A percentile compares a stretch with the other conserved stretches of the same genome.
phyloP scores from a whole-genome alignment of 2,888 invertebrate genomes.

The Metallyticus violacea region DNA sequence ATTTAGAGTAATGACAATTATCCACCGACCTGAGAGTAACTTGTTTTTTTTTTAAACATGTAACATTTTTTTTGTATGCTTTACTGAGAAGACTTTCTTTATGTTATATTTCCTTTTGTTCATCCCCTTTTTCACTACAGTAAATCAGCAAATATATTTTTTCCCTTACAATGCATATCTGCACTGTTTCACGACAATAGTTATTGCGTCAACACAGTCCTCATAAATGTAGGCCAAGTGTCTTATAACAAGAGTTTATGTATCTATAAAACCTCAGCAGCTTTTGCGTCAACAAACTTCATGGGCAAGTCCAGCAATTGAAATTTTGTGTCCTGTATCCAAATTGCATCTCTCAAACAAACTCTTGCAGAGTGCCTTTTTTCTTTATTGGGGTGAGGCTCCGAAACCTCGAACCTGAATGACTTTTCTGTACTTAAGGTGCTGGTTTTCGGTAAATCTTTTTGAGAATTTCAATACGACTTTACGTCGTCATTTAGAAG shows the following conservation, averaged over 20 bases:
- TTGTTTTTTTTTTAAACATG: slow-evolving; percentile 17
- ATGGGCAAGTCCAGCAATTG: neutral
- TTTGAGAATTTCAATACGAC: too few relatives aligned
- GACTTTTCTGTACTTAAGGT: too few relatives aligned
- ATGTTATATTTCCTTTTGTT: neutral
- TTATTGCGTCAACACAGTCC: neutral
- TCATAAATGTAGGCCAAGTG: neutral
- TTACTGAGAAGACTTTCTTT: neutral
- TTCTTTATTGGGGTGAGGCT: neutral
- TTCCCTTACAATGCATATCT: neutral
- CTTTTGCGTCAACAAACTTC: neutral
- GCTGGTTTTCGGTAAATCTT: neutral
- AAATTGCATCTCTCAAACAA: neutral
- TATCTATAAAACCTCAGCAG: neutral
- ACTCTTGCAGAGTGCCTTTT: neutral
- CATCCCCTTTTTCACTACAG: neutral
- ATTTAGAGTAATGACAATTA: neutral
- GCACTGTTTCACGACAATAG: neutral
- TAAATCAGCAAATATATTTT: neutral
- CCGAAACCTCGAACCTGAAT: too few relatives aligned
- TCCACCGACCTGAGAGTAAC: slow-evolving; percentile 24
- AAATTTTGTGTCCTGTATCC: neutral
- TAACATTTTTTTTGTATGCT: neutral
- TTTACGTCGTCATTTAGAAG: neutral
- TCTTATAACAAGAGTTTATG: neutral